Percentiles rank a stretch among this genome's conserved stretches.
Evolutionary conservation across 2,113 vertebrate genomes (phyloP).

Genomic region (Brachyhypopomus gauderio): DNA sequence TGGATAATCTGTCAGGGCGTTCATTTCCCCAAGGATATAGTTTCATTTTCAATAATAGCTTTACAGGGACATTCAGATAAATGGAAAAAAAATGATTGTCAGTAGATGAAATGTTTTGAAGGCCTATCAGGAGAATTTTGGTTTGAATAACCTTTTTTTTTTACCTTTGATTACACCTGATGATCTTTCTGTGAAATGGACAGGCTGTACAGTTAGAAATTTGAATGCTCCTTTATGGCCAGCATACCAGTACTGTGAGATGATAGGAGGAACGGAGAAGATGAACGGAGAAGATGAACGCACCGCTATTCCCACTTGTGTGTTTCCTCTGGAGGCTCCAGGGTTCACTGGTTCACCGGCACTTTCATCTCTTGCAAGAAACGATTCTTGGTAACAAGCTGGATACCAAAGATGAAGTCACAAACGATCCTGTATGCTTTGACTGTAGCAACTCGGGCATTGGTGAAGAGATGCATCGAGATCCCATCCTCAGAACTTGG

Average conservation of each 20-base stretch:
- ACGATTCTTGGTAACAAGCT: slow-evolving; percentile 8
- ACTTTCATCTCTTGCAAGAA: slow-evolving; percentile 13
- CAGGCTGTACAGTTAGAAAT: slow-evolving; percentile 7
- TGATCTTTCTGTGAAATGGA: background rate
- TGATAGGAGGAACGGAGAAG: too few relatives aligned
- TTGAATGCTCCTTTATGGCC: background rate
- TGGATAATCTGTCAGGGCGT: background rate
- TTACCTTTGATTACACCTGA: slow-evolving; percentile 22
- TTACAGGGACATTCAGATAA: background rate
- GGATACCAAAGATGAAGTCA: background rate
- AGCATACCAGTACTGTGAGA: background rate
- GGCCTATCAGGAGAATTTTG: slow-evolving; percentile 21
- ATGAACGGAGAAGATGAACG: background rate
- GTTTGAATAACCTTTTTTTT: slow-evolving; percentile 16
- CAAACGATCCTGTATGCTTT: slow-evolving; percentile 29
- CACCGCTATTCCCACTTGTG: slow-evolving; percentile 21
- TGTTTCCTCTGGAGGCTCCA: slow-evolving; percentile 8
- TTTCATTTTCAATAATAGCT: slow-evolving; percentile 20
- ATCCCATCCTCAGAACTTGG: background rate
- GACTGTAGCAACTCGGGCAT: slow-evolving; percentile 1
- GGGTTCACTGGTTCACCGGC: slow-evolving; percentile 27
- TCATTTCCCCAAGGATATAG: background rate
- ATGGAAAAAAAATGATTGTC: slow-evolving; percentile 3
- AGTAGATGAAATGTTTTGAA: slow-evolving; percentile 14
- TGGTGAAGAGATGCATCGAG: background rate